These are phyloP conservation scores for Erinaceus europaeus DNA, from an alignment of 2,113 vertebrate species.

Conservation along the genomic window DNA sequence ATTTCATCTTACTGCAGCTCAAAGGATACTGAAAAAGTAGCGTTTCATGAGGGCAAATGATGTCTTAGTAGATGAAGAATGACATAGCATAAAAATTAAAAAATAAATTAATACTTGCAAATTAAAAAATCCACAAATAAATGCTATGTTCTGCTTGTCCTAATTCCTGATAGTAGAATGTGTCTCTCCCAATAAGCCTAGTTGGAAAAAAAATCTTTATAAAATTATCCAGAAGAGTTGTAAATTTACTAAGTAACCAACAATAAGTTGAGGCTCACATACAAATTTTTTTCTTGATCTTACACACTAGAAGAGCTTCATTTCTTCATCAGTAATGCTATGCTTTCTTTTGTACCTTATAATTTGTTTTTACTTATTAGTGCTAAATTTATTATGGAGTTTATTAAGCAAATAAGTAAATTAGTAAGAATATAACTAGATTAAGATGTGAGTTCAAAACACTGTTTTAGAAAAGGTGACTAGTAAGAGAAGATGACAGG, in stretches of 20 bases:
- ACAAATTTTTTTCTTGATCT: neutral
- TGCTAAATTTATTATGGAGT: neutral
- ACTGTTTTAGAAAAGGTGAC: neutral
- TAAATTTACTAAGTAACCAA: neutral
- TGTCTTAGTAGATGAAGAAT: neutral
- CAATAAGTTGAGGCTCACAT: neutral
- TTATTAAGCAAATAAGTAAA: conserved; percentile 6
- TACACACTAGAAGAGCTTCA: neutral
- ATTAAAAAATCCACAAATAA: neutral
- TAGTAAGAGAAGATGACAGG: neutral
- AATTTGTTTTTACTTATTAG: neutral
- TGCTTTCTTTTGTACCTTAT: neutral
- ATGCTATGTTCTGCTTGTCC: neutral
- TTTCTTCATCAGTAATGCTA: neutral
- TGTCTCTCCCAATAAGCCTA: neutral
- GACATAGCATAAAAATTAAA: neutral
- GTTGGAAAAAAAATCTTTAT: neutral
- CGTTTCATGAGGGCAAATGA: neutral
- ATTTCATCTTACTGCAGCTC: neutral
- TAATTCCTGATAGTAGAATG: neutral
- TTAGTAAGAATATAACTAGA: conserved; percentile 1
- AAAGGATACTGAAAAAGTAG: neutral
- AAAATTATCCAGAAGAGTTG: neutral
- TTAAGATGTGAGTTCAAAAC: neutral
- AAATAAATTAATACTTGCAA: conserved; percentile 14